Conservation (phyloP, 2,888 invertebrate genomes). For the Drosophila heteroneura region DNA sequence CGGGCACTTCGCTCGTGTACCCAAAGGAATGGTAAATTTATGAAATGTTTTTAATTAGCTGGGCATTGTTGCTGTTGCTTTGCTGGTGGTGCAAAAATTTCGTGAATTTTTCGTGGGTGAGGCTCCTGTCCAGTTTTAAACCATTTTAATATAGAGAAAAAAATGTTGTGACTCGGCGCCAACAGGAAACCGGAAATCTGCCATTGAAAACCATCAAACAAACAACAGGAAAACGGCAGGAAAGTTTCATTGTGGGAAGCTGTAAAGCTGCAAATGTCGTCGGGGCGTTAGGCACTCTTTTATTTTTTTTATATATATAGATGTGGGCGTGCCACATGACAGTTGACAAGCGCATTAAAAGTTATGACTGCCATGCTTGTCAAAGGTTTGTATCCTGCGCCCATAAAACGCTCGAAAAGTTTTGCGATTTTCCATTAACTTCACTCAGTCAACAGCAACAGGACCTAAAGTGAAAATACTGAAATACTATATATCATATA, state of each 20-base stretch:
- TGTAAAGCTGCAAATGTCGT: conserved; percentile 67
- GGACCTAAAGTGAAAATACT: conserved; percentile 55
- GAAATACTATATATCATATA: conserved; percentile 19
- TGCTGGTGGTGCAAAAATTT: conserved; percentile 10
- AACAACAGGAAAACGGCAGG: conserved; percentile 46
- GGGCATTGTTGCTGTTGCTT: conserved; percentile 30
- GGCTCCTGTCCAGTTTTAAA: conserved; percentile 51
- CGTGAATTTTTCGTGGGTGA: neutral
- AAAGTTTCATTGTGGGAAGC: conserved; percentile 75
- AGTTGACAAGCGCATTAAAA: conserved; percentile 64
- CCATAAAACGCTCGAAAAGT: conserved; percentile 54
- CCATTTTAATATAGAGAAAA: conserved; percentile 57
- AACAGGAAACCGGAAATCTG: conserved; percentile 68
- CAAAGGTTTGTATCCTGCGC: conserved; percentile 62
- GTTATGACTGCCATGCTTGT: conserved; percentile 74
- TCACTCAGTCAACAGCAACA: conserved; percentile 29
- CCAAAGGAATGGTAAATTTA: conserved; percentile 74
- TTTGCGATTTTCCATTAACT: conserved; percentile 58
- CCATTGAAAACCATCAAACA: conserved; percentile 73
- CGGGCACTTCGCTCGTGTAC: conserved; percentile 44
- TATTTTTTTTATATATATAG: neutral
- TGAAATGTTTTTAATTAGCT: conserved; percentile 79
- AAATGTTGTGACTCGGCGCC: conserved; percentile 27
- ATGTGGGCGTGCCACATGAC: conserved; percentile 56
- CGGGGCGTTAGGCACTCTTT: conserved; percentile 9